Conservation (phyloP, 2,113 vertebrate species). For the Gobius niger region DNA sequence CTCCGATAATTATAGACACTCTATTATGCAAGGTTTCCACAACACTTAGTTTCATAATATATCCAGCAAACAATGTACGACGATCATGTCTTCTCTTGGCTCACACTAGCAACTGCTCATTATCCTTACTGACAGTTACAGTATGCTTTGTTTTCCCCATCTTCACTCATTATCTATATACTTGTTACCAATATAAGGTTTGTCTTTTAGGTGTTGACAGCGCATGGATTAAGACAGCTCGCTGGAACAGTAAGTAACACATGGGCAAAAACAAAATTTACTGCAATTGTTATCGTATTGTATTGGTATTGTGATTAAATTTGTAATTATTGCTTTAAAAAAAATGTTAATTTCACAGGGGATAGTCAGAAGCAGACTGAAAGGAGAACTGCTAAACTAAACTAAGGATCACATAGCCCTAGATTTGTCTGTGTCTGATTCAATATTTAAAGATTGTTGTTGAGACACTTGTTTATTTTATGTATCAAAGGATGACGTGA, state of each 20-base stretch:
- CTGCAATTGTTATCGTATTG: too few species aligned
- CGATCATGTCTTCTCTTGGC: neutral
- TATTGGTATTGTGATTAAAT: too few species aligned
- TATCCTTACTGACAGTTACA: neutral
- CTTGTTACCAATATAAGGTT: slow-evolving; percentile 8
- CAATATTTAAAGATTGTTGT: neutral
- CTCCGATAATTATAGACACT: slow-evolving; percentile 28
- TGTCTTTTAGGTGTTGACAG: slow-evolving; percentile 74
- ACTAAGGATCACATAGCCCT: too few species aligned
- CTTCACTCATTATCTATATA: neutral
- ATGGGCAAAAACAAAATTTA: too few species aligned
- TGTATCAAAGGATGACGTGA: slow-evolving; percentile 61
- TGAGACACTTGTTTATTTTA: slow-evolving; percentile 28
- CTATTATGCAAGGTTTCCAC: slow-evolving; percentile 7
- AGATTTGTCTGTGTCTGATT: neutral
- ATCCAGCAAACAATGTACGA: slow-evolving; percentile 2
- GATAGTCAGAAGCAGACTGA: too few species aligned
- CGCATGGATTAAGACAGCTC: slow-evolving; percentile 76
- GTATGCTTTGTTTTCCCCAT: neutral
- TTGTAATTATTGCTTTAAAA: too few species aligned
- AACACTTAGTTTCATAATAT: slow-evolving; percentile 15
- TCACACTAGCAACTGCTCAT: neutral
- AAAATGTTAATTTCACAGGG: too few species aligned
- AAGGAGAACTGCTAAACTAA: too few species aligned
- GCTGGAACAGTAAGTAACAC: slow-evolving; percentile 71